phyloP scores from a whole-genome alignment of 1,140 invertebrate genomes.

The Hormaphis cornu region DNA sequence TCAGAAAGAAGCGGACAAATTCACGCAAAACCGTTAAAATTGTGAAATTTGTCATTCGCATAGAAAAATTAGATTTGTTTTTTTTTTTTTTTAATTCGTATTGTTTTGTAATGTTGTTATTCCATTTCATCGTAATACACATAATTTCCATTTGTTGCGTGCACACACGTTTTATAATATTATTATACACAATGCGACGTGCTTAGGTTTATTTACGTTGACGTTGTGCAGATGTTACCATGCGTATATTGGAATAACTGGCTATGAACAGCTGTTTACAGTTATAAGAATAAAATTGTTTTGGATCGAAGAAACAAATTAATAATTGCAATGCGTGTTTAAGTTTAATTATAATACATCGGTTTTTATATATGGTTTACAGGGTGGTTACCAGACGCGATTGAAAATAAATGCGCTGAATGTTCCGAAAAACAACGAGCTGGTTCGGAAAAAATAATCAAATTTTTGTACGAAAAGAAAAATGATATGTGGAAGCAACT shows the following conservation, averaged over 20 bases:
- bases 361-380: constrained; percentile 37
- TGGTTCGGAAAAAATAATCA: constrained; percentile 37
- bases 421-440: constrained; percentile 52
- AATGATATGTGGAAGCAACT: constrained; percentile 35
- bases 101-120: background rate
- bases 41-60: background rate
- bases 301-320: no score
- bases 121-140: no score
- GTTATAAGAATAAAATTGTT: no score
- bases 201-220: no score
- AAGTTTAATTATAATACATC: no score
- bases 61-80: background rate
- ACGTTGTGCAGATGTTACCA: no score
- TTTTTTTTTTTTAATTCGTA: background rate
- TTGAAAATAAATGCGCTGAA: constrained; percentile 50
- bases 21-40: background rate
- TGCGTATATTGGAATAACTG: no score
- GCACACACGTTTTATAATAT: no score
- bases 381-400: constrained; percentile 54
- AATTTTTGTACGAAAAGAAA: constrained; percentile 37
- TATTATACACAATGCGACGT: no score
- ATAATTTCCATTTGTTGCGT: background rate
- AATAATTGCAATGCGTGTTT: no score
- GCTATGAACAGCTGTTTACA: no score
- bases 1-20: constrained; percentile 1